Evolutionary conservation across 2,797 vertebrate genomes (phyloP), one percentile per base, ranked within the genome.

Genomic region (Leptoclinus maculatus): DNA sequence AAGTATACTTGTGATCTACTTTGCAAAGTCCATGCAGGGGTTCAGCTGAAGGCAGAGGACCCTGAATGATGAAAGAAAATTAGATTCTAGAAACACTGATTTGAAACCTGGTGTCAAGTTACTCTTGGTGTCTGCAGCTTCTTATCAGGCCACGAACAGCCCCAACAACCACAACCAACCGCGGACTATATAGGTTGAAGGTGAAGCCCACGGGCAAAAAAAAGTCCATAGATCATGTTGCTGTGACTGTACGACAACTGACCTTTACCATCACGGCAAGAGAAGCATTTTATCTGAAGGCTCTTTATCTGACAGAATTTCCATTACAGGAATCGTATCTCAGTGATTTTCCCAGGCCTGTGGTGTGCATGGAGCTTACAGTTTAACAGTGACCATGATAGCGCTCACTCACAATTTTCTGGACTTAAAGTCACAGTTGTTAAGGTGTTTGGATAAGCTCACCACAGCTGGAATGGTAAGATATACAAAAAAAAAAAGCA

Each of bases 401-500:
- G 57, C 25, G 2, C 7, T 71, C 0, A 4, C 57, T 70, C 57
- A 23, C n/a, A 74, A 54, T 88, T 78, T 83, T n/a, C 66, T 70
- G 71, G 71, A 78, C 53, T 63, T 74, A 41, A 72, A 63, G 66
- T 68, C 13, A 16, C 68, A 64, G 57, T 59, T 62, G 51, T 51
- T 66, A 66, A 64, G 36, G 27, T 79, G 70, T 79, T 73, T 38
- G n/a, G 9, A 65, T 58, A 87, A 78, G 36, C 71, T 59, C 43
- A 25, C 39, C 74, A 66, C 78, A 77, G 74, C 80, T 87, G 80
- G 54, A 92, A 83, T 49, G 47, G 60, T 82, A 73, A 77, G 82
- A 86, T 79, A 69, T 71, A 76, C 34, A 76, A 67, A 85, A 70
- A 84, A 84, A 71, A 67, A 79, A 78, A 71, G 54, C 62, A 78